phyloP scores from a whole-genome alignment of 2,797 vertebrate genomes.

The Pseudotriccus pelzelni region DNA sequence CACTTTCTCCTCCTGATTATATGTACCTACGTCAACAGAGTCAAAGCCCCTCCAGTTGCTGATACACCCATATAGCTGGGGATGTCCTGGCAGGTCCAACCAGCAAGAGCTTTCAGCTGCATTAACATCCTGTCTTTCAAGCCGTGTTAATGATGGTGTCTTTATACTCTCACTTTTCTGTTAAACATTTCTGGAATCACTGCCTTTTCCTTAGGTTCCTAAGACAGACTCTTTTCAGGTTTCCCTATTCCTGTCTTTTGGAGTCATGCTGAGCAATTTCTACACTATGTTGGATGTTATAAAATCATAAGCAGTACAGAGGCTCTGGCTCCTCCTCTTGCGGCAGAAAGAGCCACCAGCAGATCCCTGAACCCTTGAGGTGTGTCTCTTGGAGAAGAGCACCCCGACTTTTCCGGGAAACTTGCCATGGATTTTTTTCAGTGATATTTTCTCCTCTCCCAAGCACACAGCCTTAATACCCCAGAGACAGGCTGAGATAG shows the following conservation, averaged over 20 bases:
- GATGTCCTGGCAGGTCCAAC: not conserved
- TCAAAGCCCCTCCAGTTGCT: not conserved
- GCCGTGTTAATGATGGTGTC: not conserved
- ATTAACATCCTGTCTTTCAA: not conserved
- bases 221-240: not conserved
- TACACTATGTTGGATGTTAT: not conserved
- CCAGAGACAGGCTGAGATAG: not conserved
- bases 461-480: not conserved
- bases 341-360: not conserved
- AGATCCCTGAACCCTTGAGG: not conserved
- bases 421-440: not conserved
- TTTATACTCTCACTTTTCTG: slow-evolving; percentile 48
- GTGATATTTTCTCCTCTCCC: not conserved
- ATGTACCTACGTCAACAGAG: not conserved
- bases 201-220: not conserved
- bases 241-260: not conserved
- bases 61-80: not conserved
- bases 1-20: slow-evolving; percentile 41
- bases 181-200: not conserved
- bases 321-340: not conserved
- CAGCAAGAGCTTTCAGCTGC: not conserved
- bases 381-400: not conserved
- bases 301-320: not conserved
- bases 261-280: not conserved
- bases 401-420: not conserved